Evolutionary conservation across 2,888 invertebrate species (phyloP), one percentile per base, ranked within the genome.

Genomic region (Chironomus riparius): DNA sequence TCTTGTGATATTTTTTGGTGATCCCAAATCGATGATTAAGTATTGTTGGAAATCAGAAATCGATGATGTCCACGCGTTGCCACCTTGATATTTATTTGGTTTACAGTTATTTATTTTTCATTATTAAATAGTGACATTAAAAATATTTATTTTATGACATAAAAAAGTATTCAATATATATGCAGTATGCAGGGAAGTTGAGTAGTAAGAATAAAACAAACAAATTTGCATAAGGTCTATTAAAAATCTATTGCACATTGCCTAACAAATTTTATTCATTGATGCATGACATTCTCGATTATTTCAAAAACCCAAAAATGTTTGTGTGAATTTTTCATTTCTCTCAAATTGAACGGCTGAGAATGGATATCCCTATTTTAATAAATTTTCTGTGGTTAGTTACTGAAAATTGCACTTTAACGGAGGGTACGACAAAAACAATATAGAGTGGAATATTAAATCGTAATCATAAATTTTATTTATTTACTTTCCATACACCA

Each of bases 31-130:
- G 82, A 98, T 88, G 79, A 92, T 91, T 80, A 98, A 88, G 85
- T 92, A 92, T 86, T 98, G 98, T 83, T 91, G 92, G 85, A 95
- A 95, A 87, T 98, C 97, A 82, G 92, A 94, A 85, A 89, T 91
- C 81, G 90, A 89, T 76, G 97, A 93, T 79, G 94, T 93, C 97
- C 97, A 97, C 82, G 95, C 94, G 87, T 92, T 93, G 83, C 89
- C 88, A 89, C 92, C 94, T 94, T 68, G 38, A 38, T 38, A 12
- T 38, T 18, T 12, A 13, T 62, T 6, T n/a, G n/a, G n/a, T 22
- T 15, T 4, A 22, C 21, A 47, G 47, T 21, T 48, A 48, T 70
- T 13, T 22, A 38, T 70, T 70, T 4, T 47, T 15, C 47, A 12
- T 13, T 47, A 18, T 47, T 21, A 38, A 13, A 69, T 12, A 13